Evolutionary conservation across 2,888 invertebrate species (phyloP).

Genomic region (Harpalus rufipes): DNA sequence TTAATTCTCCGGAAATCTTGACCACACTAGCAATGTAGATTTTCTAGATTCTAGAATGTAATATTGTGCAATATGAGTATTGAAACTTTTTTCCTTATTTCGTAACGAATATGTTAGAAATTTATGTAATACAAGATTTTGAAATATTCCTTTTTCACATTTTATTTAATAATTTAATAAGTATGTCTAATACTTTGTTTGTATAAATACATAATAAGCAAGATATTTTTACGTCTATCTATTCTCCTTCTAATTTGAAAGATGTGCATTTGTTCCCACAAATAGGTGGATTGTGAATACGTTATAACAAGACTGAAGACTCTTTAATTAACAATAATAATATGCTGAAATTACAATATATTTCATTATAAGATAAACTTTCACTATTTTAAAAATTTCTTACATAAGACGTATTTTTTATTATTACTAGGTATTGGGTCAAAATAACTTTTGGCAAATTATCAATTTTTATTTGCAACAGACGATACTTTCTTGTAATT

Average conservation of each 20-base stretch:
- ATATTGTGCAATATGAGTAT: neutral
- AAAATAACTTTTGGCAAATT: slow-evolving; percentile 31
- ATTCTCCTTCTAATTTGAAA: slow-evolving; percentile 3
- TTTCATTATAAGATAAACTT: neutral
- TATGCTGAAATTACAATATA: slow-evolving; percentile 14
- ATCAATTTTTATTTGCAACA: slow-evolving; percentile 31
- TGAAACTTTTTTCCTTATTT: slow-evolving; percentile 17
- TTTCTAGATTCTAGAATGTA: neutral
- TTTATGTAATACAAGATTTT: slow-evolving; percentile 6
- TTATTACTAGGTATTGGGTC: neutral
- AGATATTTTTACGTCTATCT: neutral
- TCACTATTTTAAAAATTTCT: neutral
- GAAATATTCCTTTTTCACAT: neutral
- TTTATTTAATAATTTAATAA: neutral
- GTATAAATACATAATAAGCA: neutral
- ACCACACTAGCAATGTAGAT: neutral
- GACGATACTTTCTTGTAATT: neutral
- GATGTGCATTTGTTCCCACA: neutral
- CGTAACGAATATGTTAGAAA: neutral
- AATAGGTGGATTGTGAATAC: neutral
- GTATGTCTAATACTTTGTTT: neutral
- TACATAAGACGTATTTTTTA: too few species aligned
- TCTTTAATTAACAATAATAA: neutral
- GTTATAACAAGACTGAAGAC: neutral
- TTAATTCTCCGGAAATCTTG: neutral